phyloP scores from a whole-genome alignment of 2,888 invertebrate genomes.

The Drosophila robusta region DNA sequence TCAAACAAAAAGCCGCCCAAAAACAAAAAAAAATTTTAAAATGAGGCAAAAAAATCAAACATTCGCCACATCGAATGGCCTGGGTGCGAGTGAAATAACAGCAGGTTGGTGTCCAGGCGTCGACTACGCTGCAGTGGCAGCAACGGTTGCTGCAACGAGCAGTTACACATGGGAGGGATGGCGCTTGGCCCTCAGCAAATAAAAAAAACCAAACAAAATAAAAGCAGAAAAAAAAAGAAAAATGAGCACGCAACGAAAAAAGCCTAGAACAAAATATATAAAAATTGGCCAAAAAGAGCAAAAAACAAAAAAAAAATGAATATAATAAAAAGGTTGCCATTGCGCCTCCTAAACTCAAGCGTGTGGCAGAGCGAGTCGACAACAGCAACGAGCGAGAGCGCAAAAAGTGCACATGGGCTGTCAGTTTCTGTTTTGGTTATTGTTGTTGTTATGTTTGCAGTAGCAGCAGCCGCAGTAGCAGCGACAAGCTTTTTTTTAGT shows the following conservation, averaged over 20 bases:
- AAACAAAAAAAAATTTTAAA: constrained; percentile 43
- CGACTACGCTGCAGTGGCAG: constrained; percentile 34
- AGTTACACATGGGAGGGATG: constrained; percentile 41
- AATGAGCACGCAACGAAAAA: constrained; percentile 16
- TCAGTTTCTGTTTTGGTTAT: constrained; percentile 29
- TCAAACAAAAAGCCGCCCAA: constrained; percentile 37
- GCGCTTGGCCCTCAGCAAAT: constrained; percentile 26
- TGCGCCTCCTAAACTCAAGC: constrained; percentile 63
- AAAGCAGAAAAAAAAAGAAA: constrained; percentile 9
- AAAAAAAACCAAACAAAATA: constrained; percentile 14
- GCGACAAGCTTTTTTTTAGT: constrained; percentile 57
- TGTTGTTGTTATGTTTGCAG: constrained; percentile 15
- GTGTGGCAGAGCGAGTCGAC: constrained; percentile 36
- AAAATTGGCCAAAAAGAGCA: constrained; percentile 44
- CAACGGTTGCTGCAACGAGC: constrained; percentile 30
- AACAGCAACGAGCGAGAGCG: constrained; percentile 20
- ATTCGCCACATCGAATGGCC: constrained; percentile 50
- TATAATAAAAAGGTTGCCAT: constrained; percentile 46
- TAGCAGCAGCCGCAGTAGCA: not conserved
- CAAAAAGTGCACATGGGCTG: constrained; percentile 38
- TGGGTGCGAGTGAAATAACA: constrained; percentile 84
- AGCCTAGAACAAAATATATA: constrained; percentile 52
- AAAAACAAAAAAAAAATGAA: constrained; percentile 18
- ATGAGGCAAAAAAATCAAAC: constrained; percentile 63
- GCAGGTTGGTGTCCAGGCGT: constrained; percentile 55